Conservation (phyloP, 2,888 invertebrate species). For the Sphaeridia pumilis region DNA sequence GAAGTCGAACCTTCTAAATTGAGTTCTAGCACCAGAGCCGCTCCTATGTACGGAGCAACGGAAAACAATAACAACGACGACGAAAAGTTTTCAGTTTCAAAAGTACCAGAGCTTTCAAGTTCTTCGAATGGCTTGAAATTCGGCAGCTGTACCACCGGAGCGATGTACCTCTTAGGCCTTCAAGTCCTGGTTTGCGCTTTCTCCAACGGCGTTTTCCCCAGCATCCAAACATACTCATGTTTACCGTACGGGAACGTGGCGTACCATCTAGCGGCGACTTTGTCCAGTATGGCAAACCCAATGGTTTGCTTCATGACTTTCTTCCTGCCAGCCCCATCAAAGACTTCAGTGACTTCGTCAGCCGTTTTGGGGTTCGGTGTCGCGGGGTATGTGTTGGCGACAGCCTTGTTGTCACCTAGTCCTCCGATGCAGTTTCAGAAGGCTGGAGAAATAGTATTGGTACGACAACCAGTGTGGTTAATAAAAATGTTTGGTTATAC, state of each 20-base stretch:
- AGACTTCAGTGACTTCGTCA: constrained; percentile 44
- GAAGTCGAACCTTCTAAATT: neutral
- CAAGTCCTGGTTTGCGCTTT: constrained; percentile 15
- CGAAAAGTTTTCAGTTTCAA: neutral
- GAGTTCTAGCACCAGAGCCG: too few relatives aligned
- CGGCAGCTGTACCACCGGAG: neutral
- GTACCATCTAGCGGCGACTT: constrained; percentile 64
- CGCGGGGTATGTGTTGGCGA: constrained; percentile 54
- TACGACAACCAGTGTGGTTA: too few relatives aligned
- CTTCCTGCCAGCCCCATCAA: constrained; percentile 42
- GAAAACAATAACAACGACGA: neutral
- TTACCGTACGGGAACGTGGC: constrained; percentile 65
- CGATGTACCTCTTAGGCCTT: constrained; percentile 16
- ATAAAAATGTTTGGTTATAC: constrained; percentile 39
- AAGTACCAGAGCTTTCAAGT: too few relatives aligned
- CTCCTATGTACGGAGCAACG: neutral
- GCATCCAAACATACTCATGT: constrained; percentile 67
- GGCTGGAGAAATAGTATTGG: constrained; percentile 53
- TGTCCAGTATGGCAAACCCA: constrained; percentile 71
- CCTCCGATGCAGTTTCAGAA: constrained; percentile 53
- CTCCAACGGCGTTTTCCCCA: constrained; percentile 49
- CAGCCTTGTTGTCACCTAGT: constrained; percentile 59
- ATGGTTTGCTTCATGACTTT: constrained; percentile 54
- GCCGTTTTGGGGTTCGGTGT: constrained; percentile 45
- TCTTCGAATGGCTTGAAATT: neutral